phyloP scores from a whole-genome alignment of 2,113 vertebrate genomes.

The Scolopax mira region DNA sequence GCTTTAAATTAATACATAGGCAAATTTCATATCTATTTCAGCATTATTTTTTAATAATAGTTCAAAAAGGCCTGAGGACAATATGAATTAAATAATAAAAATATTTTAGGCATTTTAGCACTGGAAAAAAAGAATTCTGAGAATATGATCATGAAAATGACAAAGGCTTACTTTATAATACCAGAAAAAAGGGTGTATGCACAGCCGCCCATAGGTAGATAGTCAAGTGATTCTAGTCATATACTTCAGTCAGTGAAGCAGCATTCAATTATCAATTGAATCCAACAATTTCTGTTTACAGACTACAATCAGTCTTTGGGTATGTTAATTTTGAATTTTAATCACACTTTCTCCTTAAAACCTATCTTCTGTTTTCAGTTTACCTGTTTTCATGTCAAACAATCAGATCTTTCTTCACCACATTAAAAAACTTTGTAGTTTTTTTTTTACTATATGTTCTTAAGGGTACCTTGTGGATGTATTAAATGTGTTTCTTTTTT shows the following conservation, averaged over 20 bases:
- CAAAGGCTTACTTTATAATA: neutral
- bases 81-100: neutral
- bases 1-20: neutral
- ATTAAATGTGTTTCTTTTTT: neutral
- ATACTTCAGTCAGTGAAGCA: neutral
- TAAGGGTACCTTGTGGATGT: neutral
- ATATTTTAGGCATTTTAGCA: neutral
- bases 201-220: fast-evolving
- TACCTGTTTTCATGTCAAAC: neutral
- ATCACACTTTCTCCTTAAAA: neutral
- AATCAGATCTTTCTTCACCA: neutral
- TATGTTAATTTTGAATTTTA: neutral
- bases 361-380: neutral
- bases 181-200: neutral
- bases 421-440: neutral
- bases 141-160: neutral
- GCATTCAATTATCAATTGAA: neutral
- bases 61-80: neutral
- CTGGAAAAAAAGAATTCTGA: neutral
- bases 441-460: neutral
- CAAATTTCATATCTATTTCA: neutral
- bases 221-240: neutral
- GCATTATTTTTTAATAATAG: neutral
- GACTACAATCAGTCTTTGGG: neutral
- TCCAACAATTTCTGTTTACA: neutral